phyloP scores from a whole-genome alignment of 2,797 vertebrate genomes.

The Phalanger gymnotis region DNA sequence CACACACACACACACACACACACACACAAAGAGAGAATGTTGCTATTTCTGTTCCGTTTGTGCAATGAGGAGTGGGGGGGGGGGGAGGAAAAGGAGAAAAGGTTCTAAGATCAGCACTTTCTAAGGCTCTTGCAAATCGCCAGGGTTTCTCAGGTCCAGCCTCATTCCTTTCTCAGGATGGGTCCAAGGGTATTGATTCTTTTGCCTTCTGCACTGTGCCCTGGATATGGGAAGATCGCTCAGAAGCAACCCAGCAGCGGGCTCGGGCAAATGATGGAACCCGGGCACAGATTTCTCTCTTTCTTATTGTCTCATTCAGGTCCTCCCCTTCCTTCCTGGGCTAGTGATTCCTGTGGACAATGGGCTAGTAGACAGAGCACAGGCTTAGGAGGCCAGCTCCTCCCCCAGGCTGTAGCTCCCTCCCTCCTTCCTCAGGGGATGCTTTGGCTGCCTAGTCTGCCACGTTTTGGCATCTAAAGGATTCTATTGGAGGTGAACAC shows the following conservation, averaged over 20 bases:
- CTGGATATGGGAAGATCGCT: background rate
- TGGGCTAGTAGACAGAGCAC: background rate
- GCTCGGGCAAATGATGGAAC: background rate
- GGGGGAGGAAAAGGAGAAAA: no score
- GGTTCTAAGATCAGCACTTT: background rate
- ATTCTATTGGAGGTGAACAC: background rate
- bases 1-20: background rate
- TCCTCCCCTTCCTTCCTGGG: background rate
- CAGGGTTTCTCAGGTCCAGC: background rate
- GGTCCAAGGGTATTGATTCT: background rate
- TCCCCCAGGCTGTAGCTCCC: background rate
- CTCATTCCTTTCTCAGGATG: background rate
- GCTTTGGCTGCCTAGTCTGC: background rate
- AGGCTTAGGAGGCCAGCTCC: background rate
- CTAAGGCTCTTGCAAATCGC: background rate
- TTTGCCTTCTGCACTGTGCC: background rate
- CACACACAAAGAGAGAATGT: background rate
- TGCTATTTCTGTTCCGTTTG: constrained; percentile 42
- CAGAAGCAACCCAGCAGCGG: background rate
- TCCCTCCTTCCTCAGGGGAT: background rate
- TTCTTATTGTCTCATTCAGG: background rate
- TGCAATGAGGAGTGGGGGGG: background rate
- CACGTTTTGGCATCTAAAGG: background rate
- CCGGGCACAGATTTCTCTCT: background rate
- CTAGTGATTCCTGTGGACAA: background rate